A percentile compares a stretch with the other conserved stretches of the same genome.
phyloP scores from a whole-genome alignment of 2,113 vertebrate genomes.

The Helogale parvula region DNA sequence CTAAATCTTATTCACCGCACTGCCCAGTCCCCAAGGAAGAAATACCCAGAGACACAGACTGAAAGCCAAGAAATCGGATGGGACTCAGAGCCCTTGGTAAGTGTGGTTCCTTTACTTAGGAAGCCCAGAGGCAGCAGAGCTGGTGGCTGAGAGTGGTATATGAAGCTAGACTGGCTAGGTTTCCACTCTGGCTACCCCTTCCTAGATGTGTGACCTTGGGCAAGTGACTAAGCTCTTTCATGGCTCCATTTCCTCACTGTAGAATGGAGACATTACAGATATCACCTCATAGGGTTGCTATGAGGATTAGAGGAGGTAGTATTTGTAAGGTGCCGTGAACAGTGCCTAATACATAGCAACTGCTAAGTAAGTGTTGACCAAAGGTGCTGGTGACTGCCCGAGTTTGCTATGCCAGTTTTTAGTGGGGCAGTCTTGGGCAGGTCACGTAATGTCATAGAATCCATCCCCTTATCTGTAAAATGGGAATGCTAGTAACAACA shows the following conservation, averaged over 20 bases:
- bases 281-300: background rate
- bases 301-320: background rate
- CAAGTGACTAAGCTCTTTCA: background rate
- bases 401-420: background rate
- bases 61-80: constrained; percentile 95
- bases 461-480: background rate
- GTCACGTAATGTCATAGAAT: background rate
- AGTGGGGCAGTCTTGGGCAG: background rate
- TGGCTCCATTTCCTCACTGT: background rate
- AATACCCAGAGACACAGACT: constrained; percentile 90
- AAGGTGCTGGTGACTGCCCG: background rate
- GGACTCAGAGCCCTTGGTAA: constrained; percentile 91
- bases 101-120: constrained; percentile 30
- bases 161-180: background rate
- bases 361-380: background rate
- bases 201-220: background rate
- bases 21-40: constrained; percentile 88
- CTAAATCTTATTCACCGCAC: constrained; percentile 87
- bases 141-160: background rate
- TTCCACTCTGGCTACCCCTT: background rate
- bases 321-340: background rate
- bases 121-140: background rate
- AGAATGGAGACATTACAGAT: background rate
- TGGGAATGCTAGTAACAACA: background rate
- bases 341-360: background rate